Evolutionary conservation across 1,140 invertebrate genomes (phyloP).

Genomic region (Aphaenogaster floridana): DNA sequence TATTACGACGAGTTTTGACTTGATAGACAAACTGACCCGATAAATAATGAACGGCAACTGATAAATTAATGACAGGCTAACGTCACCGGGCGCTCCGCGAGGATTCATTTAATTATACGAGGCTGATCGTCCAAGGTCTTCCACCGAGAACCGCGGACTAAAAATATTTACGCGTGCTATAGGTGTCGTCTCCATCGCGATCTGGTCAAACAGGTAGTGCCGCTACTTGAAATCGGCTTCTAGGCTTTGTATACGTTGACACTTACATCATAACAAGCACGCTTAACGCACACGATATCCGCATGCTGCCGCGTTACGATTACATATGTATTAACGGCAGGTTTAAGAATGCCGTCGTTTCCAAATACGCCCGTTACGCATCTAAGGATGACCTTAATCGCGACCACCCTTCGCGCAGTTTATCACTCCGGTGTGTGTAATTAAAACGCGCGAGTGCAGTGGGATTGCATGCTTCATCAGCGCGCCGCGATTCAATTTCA

Average conservation of each 20-base stretch:
- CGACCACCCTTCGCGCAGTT: constrained; percentile 20
- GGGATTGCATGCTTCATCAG: constrained; percentile 16
- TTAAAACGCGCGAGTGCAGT: constrained; percentile 32
- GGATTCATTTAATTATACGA: constrained; percentile 35
- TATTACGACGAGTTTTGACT: constrained; percentile 6
- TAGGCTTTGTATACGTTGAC: constrained; percentile 22
- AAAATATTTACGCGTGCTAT: constrained; percentile 18
- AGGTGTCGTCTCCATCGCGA: background rate
- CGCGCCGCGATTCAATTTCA: constrained; percentile 37
- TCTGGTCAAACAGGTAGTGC: constrained; percentile 49
- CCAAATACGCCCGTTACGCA: constrained; percentile 21
- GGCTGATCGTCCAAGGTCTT: constrained; percentile 50
- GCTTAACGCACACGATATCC: constrained; percentile 35
- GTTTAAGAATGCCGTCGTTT: background rate
- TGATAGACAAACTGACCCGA: background rate
- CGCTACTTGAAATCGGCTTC: constrained; percentile 62
- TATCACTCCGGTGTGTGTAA: constrained; percentile 35
- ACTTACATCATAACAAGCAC: constrained; percentile 60
- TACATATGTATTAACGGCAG: background rate
- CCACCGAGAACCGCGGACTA: background rate
- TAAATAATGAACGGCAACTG: constrained; percentile 1
- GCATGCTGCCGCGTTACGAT: constrained; percentile 12
- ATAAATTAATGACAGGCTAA: constrained; percentile 59
- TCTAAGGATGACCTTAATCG: constrained; percentile 22
- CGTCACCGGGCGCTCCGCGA: background rate